Base-by-base conservation (phyloP, 2,797 vertebrate species). In the Botia almorhae region DNA sequence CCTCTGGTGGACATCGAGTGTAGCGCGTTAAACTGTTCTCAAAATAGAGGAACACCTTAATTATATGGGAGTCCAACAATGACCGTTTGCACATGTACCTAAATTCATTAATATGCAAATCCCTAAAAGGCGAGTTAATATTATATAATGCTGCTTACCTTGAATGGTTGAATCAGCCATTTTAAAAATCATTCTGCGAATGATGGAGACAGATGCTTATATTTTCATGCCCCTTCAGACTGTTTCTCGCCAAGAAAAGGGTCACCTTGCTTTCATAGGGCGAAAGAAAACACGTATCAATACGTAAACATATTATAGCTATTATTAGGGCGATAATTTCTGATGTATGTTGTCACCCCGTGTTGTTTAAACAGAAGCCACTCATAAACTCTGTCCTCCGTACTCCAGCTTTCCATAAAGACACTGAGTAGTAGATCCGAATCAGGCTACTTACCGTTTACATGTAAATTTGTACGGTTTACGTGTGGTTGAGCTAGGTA, bases 181-280 rank as follows among this genome's bases (percentile, higher is more conserved):
- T 61, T 50, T 68, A 51, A 55, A 11, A 12, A 43, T 33, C 29
- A 82, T 56, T 50, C 12, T 46, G 46, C 13, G 0, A 17, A 39
- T n/a, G 39, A 10, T 36, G 39, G 6, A 80, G 21, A 67, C 69
- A 61, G 69, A 75, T 70, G 82, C 29, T 33, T 70, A 76, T 84
- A 51, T 84, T 84, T 23, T 76, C 17, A 72, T 70, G 61, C 72
- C 71, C 53, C 60, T 83, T 76, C 81, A 43, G 76, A 69, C 74
- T n/a, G 68, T 73, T 69, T 81, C 70, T 48, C 3, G 12, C 36
- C 70, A 71, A 56, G 17, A 63, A 71, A 61, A n/a, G 43, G 80
- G 87, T 88, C 83, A 87, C 83, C 79, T 87, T 89, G 74, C 65
- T 73, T 60, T 56, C 13, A 58, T 84, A 61, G 68, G 80, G 77